Base-by-base conservation (phyloP, 1,140 invertebrate species). In the Popillia japonica region DNA sequence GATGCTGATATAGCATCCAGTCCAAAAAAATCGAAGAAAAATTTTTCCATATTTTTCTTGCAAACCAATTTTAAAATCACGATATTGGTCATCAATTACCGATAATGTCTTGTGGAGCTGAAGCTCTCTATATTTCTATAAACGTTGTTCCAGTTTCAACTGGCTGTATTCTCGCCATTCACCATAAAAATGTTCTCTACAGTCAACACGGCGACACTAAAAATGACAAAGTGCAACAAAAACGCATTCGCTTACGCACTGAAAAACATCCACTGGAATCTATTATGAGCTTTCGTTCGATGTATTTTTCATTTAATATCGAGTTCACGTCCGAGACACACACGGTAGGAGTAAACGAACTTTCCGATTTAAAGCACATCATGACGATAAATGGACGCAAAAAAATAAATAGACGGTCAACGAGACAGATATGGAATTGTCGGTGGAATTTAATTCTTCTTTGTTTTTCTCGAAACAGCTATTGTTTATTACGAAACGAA, bases 401-500 rank as follows among this genome's bases (percentile, higher is more conserved):
- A 74, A 68, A 74, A 74, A 40, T 74, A 74, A 74, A 74, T 74
- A 74, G 40, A 74, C 20, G 72, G 27, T 44, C 72, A 68, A 22
- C 11, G 14, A 20, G 41, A 74, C 72, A 34, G 72, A 74, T 74
- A 74, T 74, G 23, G 72, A 73, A 73, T 73, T 23, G 72, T 17
- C 20, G 72, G 72, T 34, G 72, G n/a, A n/a, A n/a, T n/a, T n/a
- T n/a, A n/a, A n/a, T n/a, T 73, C 40, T 73, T 73, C 72, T 73
- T n/a, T 34, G 40, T n/a, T 73, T 42, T 42, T 42, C 72, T 73
- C 72, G 40, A 42, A 3, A 74, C 72, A 74, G 41, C 40, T 74
- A 74, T 74, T 74, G 72, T 74, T 74, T 74, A 74, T 74, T 74
- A 44, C 34, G 72, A n/a, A n/a, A n/a, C n/a, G n/a, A n/a, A n/a